Conservation (phyloP, 2,797 vertebrate species). For the Gadopsis bispinosus region DNA sequence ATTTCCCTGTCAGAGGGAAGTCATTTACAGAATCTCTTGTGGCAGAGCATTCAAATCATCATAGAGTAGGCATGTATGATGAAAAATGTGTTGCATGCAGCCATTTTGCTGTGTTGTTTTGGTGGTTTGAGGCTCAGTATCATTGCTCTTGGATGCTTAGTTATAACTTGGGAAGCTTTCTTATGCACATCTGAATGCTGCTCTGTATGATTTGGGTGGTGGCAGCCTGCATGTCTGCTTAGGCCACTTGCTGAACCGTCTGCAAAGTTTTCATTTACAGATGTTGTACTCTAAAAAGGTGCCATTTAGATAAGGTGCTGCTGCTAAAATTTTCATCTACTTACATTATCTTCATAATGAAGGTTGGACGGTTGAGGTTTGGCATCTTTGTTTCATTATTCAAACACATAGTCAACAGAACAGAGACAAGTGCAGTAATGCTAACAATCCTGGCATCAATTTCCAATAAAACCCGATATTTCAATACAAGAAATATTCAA, state of each 20-base stretch:
- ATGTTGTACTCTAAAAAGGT: neutral
- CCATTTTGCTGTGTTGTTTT: too few species aligned
- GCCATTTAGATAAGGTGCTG: neutral
- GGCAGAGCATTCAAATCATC: conserved; percentile 30
- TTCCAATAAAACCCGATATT: neutral
- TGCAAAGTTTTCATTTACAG: neutral
- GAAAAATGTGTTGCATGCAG: too few species aligned
- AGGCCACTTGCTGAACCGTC: conserved; percentile 4
- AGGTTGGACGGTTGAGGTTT: neutral
- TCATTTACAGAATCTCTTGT: conserved; percentile 53
- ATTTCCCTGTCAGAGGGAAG: conserved; percentile 57
- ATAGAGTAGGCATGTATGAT: neutral
- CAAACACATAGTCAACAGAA: neutral
- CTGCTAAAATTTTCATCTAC: neutral
- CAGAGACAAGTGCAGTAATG: neutral
- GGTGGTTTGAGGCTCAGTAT: neutral
- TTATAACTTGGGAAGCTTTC: neutral
- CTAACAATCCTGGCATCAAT: neutral
- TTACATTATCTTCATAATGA: neutral
- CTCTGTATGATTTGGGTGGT: neutral
- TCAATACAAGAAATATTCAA: neutral
- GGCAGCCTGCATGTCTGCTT: neutral
- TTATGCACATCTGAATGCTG: neutral
- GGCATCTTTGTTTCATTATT: neutral
- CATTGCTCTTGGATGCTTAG: neutral